Percentiles rank a stretch among this genome's conserved stretches.
Evolutionary conservation across 2,797 vertebrate species (phyloP).

Genomic region (Tapera naevia): DNA sequence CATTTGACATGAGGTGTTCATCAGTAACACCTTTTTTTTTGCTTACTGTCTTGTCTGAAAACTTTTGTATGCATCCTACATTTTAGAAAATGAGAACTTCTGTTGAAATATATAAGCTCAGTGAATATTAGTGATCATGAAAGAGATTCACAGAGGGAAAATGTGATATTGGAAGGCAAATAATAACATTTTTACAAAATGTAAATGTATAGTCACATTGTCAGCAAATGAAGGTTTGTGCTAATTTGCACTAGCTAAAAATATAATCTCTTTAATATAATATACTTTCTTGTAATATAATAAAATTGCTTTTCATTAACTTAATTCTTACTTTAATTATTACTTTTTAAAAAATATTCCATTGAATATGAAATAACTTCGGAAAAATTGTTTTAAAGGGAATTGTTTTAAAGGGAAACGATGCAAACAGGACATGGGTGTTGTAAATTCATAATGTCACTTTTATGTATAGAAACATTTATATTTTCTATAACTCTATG

Average conservation of each 20-base stretch:
- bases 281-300: neutral
- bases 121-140: neutral
- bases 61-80: neutral
- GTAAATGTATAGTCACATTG: neutral
- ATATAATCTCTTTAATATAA: neutral
- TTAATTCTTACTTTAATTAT: neutral
- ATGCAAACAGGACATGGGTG: neutral
- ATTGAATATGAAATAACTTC: neutral
- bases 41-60: neutral
- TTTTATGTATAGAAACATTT: neutral
- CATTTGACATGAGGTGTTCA: neutral
- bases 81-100: neutral
- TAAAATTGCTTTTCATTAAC: neutral
- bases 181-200: neutral
- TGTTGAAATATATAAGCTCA: neutral
- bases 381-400: neutral
- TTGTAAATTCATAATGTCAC: neutral
- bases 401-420: neutral
- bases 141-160: neutral
- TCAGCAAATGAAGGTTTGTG: neutral
- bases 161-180: neutral
- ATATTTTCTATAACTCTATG: neutral
- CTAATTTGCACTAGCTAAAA: neutral
- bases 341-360: neutral
- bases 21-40: neutral